Conservation (phyloP, 2,797 vertebrate genomes). For the Cynodonichthys magdalenae region DNA sequence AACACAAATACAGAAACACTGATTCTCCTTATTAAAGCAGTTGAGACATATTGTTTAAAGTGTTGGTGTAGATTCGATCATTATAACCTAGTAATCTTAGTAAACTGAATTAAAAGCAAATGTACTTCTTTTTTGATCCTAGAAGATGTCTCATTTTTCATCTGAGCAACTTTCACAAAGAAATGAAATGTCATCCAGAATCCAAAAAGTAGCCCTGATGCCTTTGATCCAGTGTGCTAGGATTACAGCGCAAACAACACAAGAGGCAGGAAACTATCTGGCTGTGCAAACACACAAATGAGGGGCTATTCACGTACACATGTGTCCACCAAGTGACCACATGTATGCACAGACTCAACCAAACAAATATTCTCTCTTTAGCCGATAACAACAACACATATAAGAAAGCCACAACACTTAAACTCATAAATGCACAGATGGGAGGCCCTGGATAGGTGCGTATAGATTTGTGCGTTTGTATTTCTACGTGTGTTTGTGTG, state of each 20-base stretch:
- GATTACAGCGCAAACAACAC: conserved; percentile 30
- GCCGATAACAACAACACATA: conserved; percentile 51
- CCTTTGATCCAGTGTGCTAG: no score
- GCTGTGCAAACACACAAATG: conserved; percentile 56
- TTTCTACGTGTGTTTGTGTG: conserved; percentile 31
- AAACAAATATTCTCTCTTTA: conserved; percentile 43
- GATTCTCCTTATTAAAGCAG: neutral
- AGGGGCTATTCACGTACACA: conserved; percentile 44
- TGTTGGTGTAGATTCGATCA: neutral
- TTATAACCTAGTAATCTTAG: no score
- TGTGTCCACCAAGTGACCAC: conserved; percentile 39
- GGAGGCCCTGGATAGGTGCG: conserved; percentile 29
- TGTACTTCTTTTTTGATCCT: no score
- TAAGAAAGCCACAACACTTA: conserved; percentile 42
- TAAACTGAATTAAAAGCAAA: no score
- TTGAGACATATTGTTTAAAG: conserved; percentile 1
- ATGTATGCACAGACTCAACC: conserved; percentile 18
- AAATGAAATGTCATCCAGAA: no score
- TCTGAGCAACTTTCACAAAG: no score
- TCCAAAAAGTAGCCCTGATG: no score
- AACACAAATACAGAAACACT: no score
- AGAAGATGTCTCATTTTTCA: no score
- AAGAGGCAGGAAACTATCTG: conserved; percentile 43
- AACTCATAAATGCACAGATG: conserved; percentile 68
- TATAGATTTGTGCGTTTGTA: conserved; percentile 30